These are phyloP conservation scores for Fulmarus glacialis DNA, from an alignment of 2,113 vertebrate genomes.

Conservation along the genomic window DNA sequence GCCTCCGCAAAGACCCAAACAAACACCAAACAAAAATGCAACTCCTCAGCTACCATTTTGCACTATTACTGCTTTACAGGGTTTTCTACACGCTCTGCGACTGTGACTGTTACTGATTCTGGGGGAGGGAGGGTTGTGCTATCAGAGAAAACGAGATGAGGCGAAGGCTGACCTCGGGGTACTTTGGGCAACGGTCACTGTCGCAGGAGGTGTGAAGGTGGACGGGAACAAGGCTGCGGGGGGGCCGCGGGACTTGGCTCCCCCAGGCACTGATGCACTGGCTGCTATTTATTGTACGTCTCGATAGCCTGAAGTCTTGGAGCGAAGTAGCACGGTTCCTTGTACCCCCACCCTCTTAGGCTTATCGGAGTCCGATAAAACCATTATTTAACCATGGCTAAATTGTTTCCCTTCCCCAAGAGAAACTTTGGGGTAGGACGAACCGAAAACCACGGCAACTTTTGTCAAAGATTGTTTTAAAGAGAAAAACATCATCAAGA, in stretches of 20 bases:
- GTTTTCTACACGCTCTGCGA: background rate
- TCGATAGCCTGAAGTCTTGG: background rate
- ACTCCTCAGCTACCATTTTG: background rate
- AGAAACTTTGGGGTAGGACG: background rate
- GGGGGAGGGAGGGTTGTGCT: background rate
- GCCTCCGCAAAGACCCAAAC: background rate
- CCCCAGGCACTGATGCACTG: background rate
- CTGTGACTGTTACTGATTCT: background rate
- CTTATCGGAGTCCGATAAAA: background rate
- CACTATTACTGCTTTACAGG: slow-evolving; percentile 48
- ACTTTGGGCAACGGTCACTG: background rate
- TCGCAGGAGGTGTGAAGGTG: background rate
- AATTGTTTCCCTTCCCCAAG: background rate
- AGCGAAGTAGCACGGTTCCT: background rate
- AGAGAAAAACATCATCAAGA: background rate
- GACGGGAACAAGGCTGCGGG: background rate
- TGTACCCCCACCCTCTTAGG: background rate
- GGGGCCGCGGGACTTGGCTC: background rate
- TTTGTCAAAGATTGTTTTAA: background rate
- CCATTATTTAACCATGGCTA: background rate
- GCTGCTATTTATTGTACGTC: background rate
- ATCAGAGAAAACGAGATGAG: background rate
- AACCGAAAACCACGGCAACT: background rate
- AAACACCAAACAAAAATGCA: background rate
- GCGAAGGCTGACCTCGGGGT: background rate